These are phyloP conservation scores for Barypeithes pellucidus DNA, from an alignment of 2,888 invertebrate species.

Conservation along the genomic window DNA sequence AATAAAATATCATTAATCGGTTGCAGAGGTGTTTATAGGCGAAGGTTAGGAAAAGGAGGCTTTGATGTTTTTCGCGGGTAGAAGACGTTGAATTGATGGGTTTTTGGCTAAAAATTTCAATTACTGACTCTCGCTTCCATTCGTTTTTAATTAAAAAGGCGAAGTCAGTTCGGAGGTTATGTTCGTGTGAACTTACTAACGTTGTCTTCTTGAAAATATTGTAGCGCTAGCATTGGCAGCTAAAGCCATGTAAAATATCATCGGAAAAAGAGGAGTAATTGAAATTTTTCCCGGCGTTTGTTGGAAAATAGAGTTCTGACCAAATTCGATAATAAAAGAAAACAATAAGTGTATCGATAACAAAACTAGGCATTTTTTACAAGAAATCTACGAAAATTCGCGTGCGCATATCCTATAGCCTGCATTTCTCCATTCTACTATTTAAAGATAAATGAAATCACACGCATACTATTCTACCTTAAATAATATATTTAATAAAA, in stretches of 20 bases:
- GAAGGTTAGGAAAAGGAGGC: neutral
- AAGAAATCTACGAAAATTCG: conserved; percentile 23
- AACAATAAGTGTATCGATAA: conserved; percentile 25
- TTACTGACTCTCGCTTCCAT: neutral
- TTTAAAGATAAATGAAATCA: conserved; percentile 39
- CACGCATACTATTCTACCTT: conserved; percentile 39
- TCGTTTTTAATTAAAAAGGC: neutral
- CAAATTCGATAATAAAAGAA: conserved; percentile 47
- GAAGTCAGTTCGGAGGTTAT: neutral
- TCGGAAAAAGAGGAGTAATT: neutral
- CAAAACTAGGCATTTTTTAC: conserved; percentile 35
- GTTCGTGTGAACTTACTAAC: neutral
- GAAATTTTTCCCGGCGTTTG: neutral
- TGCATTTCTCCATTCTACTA: conserved; percentile 49
- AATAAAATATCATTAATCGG: conserved; percentile 37
- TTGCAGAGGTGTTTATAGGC: conserved; percentile 5
- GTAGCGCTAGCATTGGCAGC: neutral
- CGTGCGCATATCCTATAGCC: conserved; percentile 39
- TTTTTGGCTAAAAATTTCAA: conserved; percentile 2
- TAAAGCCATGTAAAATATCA: neutral
- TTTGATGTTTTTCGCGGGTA: neutral
- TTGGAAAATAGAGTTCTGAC: conserved; percentile 24
- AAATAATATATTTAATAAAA: conserved; percentile 24
- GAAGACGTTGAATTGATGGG: conserved; percentile 10
- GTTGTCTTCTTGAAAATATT: neutral